Evolutionary conservation across 2,797 vertebrate genomes (phyloP).

Genomic region (Carapus acus): DNA sequence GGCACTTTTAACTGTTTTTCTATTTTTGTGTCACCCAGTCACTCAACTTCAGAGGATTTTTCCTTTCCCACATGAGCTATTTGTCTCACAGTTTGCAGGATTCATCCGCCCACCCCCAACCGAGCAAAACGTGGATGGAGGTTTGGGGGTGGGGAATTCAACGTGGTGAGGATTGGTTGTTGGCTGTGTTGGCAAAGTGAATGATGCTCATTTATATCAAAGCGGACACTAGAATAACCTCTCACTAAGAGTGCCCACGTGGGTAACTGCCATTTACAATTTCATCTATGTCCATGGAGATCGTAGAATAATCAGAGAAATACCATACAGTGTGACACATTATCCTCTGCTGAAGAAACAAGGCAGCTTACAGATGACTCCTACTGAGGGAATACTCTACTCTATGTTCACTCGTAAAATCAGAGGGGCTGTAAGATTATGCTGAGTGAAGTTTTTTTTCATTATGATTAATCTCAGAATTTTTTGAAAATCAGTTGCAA

Average conservation of each 20-base stretch:
- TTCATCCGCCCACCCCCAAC: conserved; percentile 17
- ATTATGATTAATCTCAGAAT: too few species aligned
- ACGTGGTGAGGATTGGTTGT: conserved; percentile 19
- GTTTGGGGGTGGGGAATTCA: conserved; percentile 18
- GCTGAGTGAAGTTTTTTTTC: too few species aligned
- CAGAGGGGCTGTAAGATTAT: background rate
- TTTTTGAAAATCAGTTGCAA: too few species aligned
- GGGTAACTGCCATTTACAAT: too few species aligned
- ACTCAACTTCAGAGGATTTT: conserved; percentile 12
- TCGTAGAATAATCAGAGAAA: conserved; percentile 38
- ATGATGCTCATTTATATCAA: conserved; percentile 26
- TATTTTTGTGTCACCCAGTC: conserved; percentile 27
- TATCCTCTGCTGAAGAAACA: conserved; percentile 24
- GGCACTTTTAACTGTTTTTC: conserved; percentile 33
- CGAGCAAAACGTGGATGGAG: conserved; percentile 29
- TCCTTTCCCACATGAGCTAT: conserved; percentile 29
- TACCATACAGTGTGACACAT: conserved; percentile 20
- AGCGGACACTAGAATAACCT: conserved; percentile 36
- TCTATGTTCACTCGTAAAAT: too few species aligned
- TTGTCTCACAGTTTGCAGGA: conserved; percentile 37
- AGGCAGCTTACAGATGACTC: conserved; percentile 22
- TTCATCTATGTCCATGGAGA: conserved; percentile 34
- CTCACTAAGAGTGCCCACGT: conserved; percentile 37
- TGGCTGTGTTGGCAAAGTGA: conserved; percentile 24
- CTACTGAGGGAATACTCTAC: too few species aligned